These are phyloP conservation scores for Torymus auratus DNA, from an alignment of 2,888 invertebrate species.

Conservation along the genomic window DNA sequence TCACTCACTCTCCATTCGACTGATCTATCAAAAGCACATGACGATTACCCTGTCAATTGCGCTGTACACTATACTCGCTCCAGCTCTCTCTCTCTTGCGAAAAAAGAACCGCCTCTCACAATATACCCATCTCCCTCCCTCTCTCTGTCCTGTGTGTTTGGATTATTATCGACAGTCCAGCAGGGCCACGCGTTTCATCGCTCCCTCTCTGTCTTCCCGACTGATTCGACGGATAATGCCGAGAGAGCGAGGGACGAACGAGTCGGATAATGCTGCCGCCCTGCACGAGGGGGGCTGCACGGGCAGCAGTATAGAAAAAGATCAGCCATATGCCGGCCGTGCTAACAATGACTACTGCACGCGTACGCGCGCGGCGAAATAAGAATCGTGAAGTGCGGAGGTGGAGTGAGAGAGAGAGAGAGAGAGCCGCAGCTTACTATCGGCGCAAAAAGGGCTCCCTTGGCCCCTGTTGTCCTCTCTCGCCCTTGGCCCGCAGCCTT, in stretches of 20 bases:
- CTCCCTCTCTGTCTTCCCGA: not conserved
- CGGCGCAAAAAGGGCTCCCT: conserved; percentile 47
- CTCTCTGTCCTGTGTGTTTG: not conserved
- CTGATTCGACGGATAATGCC: conserved; percentile 30
- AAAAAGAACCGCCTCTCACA: too few relatives aligned
- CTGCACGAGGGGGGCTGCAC: not conserved
- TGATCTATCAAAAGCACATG: too few relatives aligned
- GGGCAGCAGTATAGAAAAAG: conserved; percentile 35
- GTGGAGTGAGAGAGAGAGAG: conserved; percentile 11
- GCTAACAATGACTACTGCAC: conserved; percentile 18
- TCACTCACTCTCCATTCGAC: too few relatives aligned
- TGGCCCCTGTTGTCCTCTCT: not conserved
- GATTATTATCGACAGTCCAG: conserved; percentile 18
- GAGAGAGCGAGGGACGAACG: conserved; percentile 7
- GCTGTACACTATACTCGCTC: too few relatives aligned
- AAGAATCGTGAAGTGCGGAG: conserved; percentile 28
- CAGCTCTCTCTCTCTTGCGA: too few relatives aligned
- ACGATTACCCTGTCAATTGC: too few relatives aligned
- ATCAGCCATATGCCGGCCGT: conserved; percentile 47
- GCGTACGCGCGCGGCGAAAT: conserved; percentile 9
- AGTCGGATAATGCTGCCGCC: conserved; percentile 27
- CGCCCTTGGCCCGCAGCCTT: not conserved
- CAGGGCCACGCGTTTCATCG: conserved; percentile 10
- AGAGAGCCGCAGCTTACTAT: not conserved
- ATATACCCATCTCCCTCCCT: too few relatives aligned